Evolutionary conservation across 2,888 invertebrate genomes (phyloP).

Genomic region (Brenthis hecate): DNA sequence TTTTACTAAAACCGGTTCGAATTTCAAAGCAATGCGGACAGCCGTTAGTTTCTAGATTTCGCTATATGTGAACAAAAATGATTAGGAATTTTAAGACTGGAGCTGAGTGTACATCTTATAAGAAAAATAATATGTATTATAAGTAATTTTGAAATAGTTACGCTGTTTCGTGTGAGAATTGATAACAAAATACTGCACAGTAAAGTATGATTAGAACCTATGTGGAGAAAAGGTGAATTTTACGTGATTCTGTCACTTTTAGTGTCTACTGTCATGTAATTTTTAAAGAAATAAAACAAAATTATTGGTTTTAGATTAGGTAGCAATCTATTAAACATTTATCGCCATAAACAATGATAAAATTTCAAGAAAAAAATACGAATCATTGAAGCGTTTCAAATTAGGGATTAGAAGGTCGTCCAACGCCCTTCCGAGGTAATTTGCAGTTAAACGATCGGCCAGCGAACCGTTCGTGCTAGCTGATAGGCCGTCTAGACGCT

Average conservation of each 20-base stretch:
- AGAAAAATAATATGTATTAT: too few species aligned
- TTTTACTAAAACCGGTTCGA: constrained; percentile 32
- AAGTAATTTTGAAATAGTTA: too few species aligned
- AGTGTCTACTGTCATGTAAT: too few species aligned
- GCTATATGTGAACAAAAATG: neutral
- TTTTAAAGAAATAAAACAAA: too few species aligned
- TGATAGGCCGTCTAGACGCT: constrained; percentile 51
- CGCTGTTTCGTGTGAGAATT: too few species aligned
- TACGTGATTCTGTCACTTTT: too few species aligned
- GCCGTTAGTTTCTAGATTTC: constrained; percentile 31
- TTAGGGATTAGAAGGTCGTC: constrained; percentile 25
- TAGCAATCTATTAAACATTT: neutral
- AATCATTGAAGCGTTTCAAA: constrained; percentile 3
- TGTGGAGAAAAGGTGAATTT: too few species aligned
- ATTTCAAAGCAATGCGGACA: constrained; percentile 30
- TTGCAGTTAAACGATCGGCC: constrained; percentile 41
- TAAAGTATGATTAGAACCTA: too few species aligned
- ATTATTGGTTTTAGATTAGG: neutral
- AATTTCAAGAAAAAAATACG: neutral
- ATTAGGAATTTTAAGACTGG: neutral
- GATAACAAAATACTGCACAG: too few species aligned
- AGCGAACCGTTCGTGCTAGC: constrained; percentile 43
- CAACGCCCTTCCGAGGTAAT: constrained; percentile 28
- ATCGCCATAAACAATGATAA: neutral
- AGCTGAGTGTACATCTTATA: neutral